Conservation (phyloP, 2,113 vertebrate genomes). For the Elgaria multicarinata region DNA sequence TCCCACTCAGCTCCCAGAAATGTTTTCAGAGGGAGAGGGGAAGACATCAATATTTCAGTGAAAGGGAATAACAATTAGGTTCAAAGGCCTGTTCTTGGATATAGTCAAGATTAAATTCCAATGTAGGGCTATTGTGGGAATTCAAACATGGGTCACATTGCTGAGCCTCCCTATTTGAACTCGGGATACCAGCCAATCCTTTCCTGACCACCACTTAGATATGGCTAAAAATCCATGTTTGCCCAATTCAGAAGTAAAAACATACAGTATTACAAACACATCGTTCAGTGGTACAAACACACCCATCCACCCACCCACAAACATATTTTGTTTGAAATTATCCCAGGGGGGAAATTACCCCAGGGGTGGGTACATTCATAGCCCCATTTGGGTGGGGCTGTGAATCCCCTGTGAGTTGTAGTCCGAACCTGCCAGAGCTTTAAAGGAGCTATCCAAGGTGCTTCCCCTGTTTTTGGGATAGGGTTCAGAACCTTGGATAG, state of each 20-base stretch:
- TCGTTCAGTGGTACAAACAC: too few species aligned
- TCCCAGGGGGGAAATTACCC: not conserved
- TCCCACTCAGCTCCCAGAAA: too few species aligned
- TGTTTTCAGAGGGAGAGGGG: not conserved
- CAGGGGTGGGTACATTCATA: too few species aligned
- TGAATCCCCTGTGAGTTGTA: too few species aligned
- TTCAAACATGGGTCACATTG: not conserved
- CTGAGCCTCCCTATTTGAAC: not conserved
- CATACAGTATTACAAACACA: too few species aligned
- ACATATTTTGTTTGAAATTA: not conserved
- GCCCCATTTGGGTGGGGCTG: too few species aligned
- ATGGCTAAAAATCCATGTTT: not conserved
- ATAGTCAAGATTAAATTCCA: not conserved
- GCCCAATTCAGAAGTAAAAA: not conserved
- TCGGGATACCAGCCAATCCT: not conserved
- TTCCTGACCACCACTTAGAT: too few species aligned
- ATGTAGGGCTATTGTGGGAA: not conserved
- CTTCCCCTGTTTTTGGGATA: too few species aligned
- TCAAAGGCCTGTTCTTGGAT: not conserved
- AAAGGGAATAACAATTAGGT: not conserved
- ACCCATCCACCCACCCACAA: too few species aligned
- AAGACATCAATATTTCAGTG: not conserved
- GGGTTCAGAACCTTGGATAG: too few species aligned
- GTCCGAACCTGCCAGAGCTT: too few species aligned
- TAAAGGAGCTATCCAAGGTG: too few species aligned